Evolutionary conservation across 2,888 invertebrate species (phyloP), one percentile per base, ranked within the genome.

Genomic region (Teinopalpus imperialis): DNA sequence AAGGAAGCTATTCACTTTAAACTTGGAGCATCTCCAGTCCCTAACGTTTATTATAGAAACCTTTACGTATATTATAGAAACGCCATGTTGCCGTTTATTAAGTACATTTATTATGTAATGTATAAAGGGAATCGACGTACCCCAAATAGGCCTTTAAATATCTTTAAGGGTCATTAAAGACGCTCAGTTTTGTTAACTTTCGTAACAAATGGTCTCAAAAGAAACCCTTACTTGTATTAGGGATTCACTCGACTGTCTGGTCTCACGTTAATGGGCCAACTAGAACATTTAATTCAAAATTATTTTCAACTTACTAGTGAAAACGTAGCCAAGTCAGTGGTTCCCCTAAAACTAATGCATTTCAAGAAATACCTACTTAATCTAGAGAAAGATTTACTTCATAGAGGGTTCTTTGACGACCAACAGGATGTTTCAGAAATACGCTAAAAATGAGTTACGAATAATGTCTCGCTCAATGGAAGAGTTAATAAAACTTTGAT

Each of bases 361-460:
- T 63, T 63, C 54, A 54, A 63, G 60, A 54, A 66, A 66, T 66
- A 63, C 61, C 66, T 61, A 65, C 69, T 76, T 74, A 73, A 77
- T 79, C 75, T 76, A 63, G 66, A 61, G 63, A 54, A 60, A 67
- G 75, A 73, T 76, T 76, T 74, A 67, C 64, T 61, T 58, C 66
- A 51, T 57, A 54, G 53, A 56, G 64, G 65, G 66, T 50, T 26
- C 43, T 18, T 10, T 26, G 12, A 34, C 1, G n/a, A n/a, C 21
- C 42, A 12, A 43, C 30, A 31, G n/a, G 29, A 30, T 39, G 45
- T 34, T 39, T 27, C 3, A 32, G 24, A 20, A 31, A 12, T 20
- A 12, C 21, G 10, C 35, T 6, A 12, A 10, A 3, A 29, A 1
- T 1, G n/a, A n/a, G n/a, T n/a, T n/a, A n/a, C n/a, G n/a, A n/a